Percentiles rank a stretch among this genome's conserved stretches.
phyloP scores from a whole-genome alignment of 2,797 vertebrate genomes.

The Centroberyx gerrardi region DNA sequence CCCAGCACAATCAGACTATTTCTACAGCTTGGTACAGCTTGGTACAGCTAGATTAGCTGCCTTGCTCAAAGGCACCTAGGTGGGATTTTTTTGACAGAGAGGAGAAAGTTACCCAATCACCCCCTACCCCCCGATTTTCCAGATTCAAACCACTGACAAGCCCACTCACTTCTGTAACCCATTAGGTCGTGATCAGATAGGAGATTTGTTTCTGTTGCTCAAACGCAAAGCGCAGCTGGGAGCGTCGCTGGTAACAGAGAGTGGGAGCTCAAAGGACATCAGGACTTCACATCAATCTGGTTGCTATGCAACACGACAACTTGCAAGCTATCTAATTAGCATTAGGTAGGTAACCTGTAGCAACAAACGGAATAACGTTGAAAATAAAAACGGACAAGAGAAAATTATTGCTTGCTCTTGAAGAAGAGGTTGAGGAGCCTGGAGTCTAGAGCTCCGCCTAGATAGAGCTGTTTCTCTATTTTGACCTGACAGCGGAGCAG shows the following conservation, averaged over 20 bases:
- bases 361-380: neutral
- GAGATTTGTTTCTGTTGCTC: neutral
- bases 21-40: conserved; percentile 27
- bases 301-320: conserved; percentile 26
- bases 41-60: conserved; percentile 60
- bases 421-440: neutral
- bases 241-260: neutral
- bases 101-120: too few species aligned
- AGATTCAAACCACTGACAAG: neutral
- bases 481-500: too few species aligned
- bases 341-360: conserved; percentile 8
- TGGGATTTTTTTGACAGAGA: neutral
- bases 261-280: neutral
- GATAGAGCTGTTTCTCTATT: too few species aligned
- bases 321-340: conserved; percentile 31
- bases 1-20: neutral
- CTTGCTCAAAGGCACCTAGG: conserved; percentile 59
- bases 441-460: neutral
- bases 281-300: conserved; percentile 2
- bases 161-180: conserved; percentile 21
- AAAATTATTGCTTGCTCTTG: neutral
- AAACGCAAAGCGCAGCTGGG: neutral
- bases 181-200: conserved; percentile 6
- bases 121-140: neutral
- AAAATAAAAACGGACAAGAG: neutral